phyloP scores from a whole-genome alignment of 2,797 vertebrate genomes.

The Acanthurus leucopareius region DNA sequence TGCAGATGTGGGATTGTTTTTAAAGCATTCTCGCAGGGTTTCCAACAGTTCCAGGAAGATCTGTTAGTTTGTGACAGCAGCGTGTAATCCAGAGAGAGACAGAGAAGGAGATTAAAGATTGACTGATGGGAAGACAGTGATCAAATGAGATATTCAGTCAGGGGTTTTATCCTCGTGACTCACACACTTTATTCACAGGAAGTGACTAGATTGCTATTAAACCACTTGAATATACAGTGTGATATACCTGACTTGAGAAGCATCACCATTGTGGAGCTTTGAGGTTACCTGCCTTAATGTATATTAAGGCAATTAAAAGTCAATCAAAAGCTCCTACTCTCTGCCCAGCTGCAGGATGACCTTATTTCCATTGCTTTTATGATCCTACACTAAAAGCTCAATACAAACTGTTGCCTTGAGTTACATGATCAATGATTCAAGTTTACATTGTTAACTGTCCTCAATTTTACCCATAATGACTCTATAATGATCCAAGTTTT shows the following conservation, averaged over 20 bases:
- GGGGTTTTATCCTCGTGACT: slow-evolving; percentile 21
- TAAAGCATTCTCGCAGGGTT: slow-evolving; percentile 2
- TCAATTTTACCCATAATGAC: background rate
- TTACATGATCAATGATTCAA: background rate
- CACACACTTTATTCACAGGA: slow-evolving; percentile 11
- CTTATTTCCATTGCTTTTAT: background rate
- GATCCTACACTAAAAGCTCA: background rate
- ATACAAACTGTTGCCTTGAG: background rate
- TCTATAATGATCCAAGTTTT: background rate
- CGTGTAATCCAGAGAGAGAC: background rate
- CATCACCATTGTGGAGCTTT: background rate
- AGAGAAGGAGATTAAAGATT: slow-evolving; percentile 10
- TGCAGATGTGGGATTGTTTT: background rate
- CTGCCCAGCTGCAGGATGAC: background rate
- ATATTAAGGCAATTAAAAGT: slow-evolving; percentile 4
- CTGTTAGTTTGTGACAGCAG: slow-evolving; percentile 4
- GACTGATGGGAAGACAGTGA: background rate
- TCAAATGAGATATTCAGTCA: slow-evolving; percentile 12
- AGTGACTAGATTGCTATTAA: background rate
- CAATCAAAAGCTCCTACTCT: background rate
- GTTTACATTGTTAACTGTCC: background rate
- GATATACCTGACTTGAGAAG: slow-evolving; percentile 8
- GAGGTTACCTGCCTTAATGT: background rate
- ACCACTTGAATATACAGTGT: background rate
- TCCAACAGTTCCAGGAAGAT: background rate